A percentile compares a stretch with the other conserved stretches of the same genome.
phyloP scores from a whole-genome alignment of 2,888 invertebrate species.

The Dasysyrphus albostriatus region DNA sequence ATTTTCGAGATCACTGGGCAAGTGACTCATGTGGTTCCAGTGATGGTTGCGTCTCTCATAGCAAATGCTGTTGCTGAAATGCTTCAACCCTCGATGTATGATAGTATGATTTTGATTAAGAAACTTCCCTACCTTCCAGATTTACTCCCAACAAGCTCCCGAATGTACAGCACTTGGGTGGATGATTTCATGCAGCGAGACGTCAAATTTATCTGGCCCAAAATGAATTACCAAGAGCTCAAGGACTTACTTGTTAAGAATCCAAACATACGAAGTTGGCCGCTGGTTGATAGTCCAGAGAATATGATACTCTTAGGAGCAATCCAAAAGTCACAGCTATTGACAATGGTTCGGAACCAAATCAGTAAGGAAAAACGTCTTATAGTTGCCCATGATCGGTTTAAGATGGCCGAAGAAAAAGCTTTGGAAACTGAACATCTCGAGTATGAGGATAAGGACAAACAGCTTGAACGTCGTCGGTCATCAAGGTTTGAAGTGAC shows the following conservation, averaged over 20 bases:
- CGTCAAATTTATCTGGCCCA: slow-evolving; percentile 94
- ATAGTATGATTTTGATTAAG: slow-evolving; percentile 98
- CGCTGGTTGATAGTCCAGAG: slow-evolving; percentile 95
- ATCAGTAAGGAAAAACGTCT: slow-evolving; percentile 92
- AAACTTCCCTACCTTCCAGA: slow-evolving; percentile 98
- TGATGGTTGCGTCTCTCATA: slow-evolving; percentile 97
- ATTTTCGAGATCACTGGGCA: slow-evolving; percentile 99
- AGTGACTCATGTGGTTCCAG: slow-evolving; percentile 97
- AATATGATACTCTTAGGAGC: slow-evolving; percentile 98
- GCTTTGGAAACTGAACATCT: slow-evolving; percentile 84
- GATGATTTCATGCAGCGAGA: slow-evolving; percentile 99
- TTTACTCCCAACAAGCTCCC: slow-evolving; percentile 94
- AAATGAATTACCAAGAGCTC: slow-evolving; percentile 95
- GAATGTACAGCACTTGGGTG: slow-evolving; percentile 96
- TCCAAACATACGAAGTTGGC: slow-evolving; percentile 90
- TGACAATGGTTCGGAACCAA: slow-evolving; percentile 93
- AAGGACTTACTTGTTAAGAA: slow-evolving; percentile 91
- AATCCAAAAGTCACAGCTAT: slow-evolving; percentile 94
- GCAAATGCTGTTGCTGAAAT: slow-evolving; percentile 97
- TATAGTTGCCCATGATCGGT: slow-evolving; percentile 90
- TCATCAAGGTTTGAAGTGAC: slow-evolving; percentile 90
- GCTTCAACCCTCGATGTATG: slow-evolving; percentile 98
- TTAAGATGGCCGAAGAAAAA: slow-evolving; percentile 87
- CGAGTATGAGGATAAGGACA: slow-evolving; percentile 86
- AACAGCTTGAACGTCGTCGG: slow-evolving; percentile 85